phyloP scores from a whole-genome alignment of 2,113 vertebrate genomes.

The Rallus limicola region DNA sequence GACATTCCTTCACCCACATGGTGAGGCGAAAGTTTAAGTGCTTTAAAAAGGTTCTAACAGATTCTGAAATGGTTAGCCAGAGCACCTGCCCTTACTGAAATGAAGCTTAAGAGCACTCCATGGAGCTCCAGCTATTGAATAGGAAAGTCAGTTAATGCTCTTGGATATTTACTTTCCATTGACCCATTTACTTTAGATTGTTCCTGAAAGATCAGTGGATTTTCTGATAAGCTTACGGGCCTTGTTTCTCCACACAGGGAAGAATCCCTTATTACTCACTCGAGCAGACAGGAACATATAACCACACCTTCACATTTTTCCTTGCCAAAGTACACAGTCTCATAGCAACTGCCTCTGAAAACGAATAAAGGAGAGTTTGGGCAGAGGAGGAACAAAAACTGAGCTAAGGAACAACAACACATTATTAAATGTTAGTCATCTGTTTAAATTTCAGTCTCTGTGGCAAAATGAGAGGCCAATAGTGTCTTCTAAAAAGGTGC shows the following conservation, averaged over 20 bases:
- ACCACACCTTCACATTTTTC: not conserved
- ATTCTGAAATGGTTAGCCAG: not conserved
- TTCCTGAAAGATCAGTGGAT: not conserved
- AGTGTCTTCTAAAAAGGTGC: not conserved
- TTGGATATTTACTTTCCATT: not conserved
- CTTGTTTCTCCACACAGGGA: not conserved
- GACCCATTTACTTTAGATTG: not conserved
- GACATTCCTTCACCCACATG: not conserved
- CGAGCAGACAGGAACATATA: not conserved
- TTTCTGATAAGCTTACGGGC: not conserved
- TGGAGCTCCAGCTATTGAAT: not conserved
- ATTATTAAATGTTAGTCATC: not conserved
- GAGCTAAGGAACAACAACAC: not conserved
- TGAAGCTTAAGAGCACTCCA: not conserved
- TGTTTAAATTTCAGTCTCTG: not conserved
- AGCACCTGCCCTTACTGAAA: not conserved
- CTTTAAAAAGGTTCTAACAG: not conserved
- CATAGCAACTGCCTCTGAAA: not conserved
- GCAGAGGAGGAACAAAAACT: not conserved
- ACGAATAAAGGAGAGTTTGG: not conserved
- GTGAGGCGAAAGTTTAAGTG: not conserved
- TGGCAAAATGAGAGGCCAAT: not conserved
- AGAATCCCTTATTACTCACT: not conserved
- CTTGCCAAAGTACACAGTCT: not conserved
- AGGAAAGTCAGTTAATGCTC: not conserved